These are phyloP conservation scores for Eulemur rufifrons DNA, from an alignment of 2,113 vertebrate genomes.

Conservation along the genomic window DNA sequence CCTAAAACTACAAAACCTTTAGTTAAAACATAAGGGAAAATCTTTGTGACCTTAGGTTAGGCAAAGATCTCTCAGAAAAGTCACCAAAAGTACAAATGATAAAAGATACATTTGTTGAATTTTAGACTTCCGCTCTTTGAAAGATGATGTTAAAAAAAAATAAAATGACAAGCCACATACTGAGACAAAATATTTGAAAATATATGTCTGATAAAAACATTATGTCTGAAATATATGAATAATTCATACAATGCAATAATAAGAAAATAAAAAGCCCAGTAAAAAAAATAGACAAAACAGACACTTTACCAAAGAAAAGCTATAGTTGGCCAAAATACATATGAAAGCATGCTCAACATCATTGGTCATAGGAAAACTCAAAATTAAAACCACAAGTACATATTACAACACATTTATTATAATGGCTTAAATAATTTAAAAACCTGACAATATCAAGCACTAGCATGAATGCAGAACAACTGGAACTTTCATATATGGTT, in stretches of 20 bases:
- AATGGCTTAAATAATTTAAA: neutral
- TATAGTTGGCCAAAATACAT: neutral
- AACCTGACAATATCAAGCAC: neutral
- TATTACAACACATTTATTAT: neutral
- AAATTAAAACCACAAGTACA: neutral
- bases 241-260: neutral
- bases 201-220: neutral
- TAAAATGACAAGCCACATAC: neutral
- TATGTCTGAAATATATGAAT: neutral
- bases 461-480: neutral
- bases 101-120: neutral
- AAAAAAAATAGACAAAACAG: neutral
- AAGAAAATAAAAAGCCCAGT: neutral
- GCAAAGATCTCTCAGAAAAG: neutral
- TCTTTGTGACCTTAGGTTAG: neutral
- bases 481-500: neutral
- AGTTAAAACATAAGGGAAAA: neutral
- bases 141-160: neutral
- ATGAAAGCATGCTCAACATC: neutral
- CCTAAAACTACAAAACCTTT: neutral
- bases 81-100: neutral
- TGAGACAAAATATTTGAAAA: neutral
- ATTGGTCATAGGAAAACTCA: neutral
- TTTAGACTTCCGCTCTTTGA: slow-evolving; percentile 9
- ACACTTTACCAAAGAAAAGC: neutral